These are phyloP conservation scores for Allolobophora icterica DNA, from an alignment of 2,888 invertebrate genomes.

Conservation along the genomic window DNA sequence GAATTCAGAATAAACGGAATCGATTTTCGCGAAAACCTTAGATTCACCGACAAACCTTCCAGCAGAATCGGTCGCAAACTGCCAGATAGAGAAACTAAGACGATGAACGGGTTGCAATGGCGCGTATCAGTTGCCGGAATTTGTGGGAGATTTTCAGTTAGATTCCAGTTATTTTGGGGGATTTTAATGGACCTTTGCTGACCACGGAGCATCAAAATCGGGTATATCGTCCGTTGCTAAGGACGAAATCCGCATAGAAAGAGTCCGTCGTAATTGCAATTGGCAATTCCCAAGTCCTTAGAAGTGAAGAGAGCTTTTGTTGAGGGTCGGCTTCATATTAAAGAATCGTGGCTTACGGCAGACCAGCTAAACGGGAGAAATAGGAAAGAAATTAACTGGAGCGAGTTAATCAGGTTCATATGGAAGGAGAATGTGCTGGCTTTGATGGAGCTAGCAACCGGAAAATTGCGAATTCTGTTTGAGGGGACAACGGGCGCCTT, in stretches of 20 bases:
- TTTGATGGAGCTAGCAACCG: not conserved
- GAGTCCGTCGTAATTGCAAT: not conserved
- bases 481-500: not conserved
- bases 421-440: not conserved
- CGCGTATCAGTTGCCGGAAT: not conserved
- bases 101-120: not conserved
- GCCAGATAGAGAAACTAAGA: not conserved
- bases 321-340: not conserved
- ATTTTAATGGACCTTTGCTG: not conserved
- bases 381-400: not conserved
- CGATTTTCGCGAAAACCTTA: not conserved
- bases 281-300: not conserved
- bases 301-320: not conserved
- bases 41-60: not conserved
- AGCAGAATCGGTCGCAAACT: not conserved
- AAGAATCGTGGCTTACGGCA: not conserved
- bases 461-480: not conserved
- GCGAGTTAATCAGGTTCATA: not conserved
- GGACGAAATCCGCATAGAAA: not conserved
- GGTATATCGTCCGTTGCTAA: not conserved
- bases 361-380: not conserved
- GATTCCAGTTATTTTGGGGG: not conserved
- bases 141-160: not conserved
- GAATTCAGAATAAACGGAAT: not conserved
- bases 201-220: too few relatives aligned